Conservation (phyloP, 30 jellyfish, hydroid and myxozoan genomes). For the Turritopsis dohrnii region DNA sequence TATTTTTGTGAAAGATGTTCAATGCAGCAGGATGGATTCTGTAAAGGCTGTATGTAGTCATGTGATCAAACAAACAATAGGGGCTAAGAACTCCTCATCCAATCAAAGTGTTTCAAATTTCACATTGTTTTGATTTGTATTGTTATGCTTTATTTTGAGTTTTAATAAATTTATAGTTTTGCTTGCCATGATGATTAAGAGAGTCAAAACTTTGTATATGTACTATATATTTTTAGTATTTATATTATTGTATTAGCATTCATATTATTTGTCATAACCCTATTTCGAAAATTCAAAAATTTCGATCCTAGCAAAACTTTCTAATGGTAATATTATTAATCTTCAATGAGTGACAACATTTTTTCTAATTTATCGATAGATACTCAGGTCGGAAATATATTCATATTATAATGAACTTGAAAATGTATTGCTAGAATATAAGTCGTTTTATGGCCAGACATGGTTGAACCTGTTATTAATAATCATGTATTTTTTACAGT, state of each 20-base stretch:
- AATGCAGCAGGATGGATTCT: conserved; percentile 18
- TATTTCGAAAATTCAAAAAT: neutral
- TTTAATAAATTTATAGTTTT: conserved; percentile 7
- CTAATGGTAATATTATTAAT: too few species aligned
- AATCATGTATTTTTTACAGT: too few species aligned
- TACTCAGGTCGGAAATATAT: too few species aligned
- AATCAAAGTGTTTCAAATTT: conserved; percentile 13
- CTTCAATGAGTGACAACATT: too few species aligned
- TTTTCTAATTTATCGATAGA: too few species aligned
- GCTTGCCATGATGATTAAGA: conserved; percentile 2
- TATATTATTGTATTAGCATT: neutral
- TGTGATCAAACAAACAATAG: conserved; percentile 12
- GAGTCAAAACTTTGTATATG: neutral
- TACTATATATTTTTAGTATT: too few species aligned
- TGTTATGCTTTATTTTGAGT: conserved; percentile 9
- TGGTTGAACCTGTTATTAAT: too few species aligned
- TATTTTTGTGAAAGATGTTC: neutral
- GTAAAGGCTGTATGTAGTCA: conserved; percentile 10
- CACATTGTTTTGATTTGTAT: conserved; percentile 8
- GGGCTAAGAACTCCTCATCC: conserved; percentile 6
- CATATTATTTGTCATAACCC: neutral
- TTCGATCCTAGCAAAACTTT: too few species aligned
- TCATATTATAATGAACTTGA: too few species aligned
- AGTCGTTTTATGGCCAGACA: too few species aligned
- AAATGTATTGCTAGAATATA: too few species aligned